Evolutionary conservation across 2,797 vertebrate species (phyloP), one percentile per base, ranked within the genome.

Genomic region (Pachyuromys duprasi): DNA sequence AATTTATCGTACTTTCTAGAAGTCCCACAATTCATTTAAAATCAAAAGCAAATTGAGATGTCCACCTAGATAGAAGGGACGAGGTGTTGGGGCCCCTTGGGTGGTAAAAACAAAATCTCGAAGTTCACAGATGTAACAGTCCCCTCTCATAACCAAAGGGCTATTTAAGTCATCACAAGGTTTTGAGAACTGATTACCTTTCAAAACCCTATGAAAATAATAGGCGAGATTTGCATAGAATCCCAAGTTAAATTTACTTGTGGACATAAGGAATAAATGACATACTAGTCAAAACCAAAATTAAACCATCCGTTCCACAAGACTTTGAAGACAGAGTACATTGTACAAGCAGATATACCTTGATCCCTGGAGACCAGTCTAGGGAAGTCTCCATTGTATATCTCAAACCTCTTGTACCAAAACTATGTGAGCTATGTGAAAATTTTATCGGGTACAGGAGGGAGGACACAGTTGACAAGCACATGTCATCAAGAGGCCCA

Each of bases 31-130:
- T 2, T 74, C 31, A 95, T 9, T 88, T 89, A 94, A 89, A 42
- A 89, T 87, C 24, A 87, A 91, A 94, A 4, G 45, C 82, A 92
- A 92, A 89, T 72, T 86, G 60, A 95, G 86, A 62, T 83, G n/a
- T 45, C 70, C 24, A 72, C 8, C 31, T 55, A 80, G 36, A 9
- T 14, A 55, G n/a, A 24, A 80, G 70, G 78, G 45, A 11, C 42
- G 24, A 79, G 45, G 8, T 93, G 33, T 91, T 92, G 45, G 79
- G 33, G 86, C n/a, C 79, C 70, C 49, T 84, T 63, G 39, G 11
- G 89, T 49, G 49, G 18, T 63, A 15, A 93, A 93, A 84, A 42
- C 18, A 95, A 95, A 94, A 57, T 75, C 3, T 79, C 8, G n/a
- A 15, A 55, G 5, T 86, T 28, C 72, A 79, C 89, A 70, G 49